Evolutionary conservation across 2,888 invertebrate genomes (phyloP), one percentile per base, ranked within the genome.

Genomic region (Caradrina clavipalpis): DNA sequence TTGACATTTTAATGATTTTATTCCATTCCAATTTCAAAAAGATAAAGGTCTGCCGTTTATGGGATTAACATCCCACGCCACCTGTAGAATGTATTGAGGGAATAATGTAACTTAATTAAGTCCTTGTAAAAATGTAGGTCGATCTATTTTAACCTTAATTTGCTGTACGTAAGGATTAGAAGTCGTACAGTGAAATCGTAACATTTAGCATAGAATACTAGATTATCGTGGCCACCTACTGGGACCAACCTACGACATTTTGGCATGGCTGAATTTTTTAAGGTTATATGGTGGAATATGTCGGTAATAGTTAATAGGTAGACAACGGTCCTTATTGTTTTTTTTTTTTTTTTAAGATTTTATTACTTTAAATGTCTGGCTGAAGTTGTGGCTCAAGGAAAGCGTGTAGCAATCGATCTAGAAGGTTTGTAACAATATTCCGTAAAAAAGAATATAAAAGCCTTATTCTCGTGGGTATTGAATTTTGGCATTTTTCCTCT

Each of bases 41-140:
- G 47, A 2, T 54, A 54, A n/a, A 50, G 39, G 21, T 39, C 13
- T 31, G n/a, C 5, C 21, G 17, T 50, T 42, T 21, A 1, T 15
- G 15, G 22, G 39, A 68, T 76, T 57, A 50, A 55, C 26, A 69
- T 59, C 76, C 57, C 58, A 53, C 56, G 72, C 31, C 47, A 51
- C 55, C 51, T 26, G 39, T 51, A 5, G 11, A 42, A 19, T 35
- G 31, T 22, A 42, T 72, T 53, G 61, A 71, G 10, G 35, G 22
- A n/a, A 51, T 59, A 53, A 47, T 70, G 0, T 51, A 47, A 56
- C 47, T 61, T 61, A 71, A 76, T 72, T 22, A 49, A 39, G 47
- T 69, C 31, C 19, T 57, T 69, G 51, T 51, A 53, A 42, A n/a
- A 45, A 76, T 47, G 11, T 47, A n/a, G 39, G 39, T 53, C 47